Evolutionary conservation across 2,797 vertebrate species (phyloP).

Genomic region (Aldrovandia affinis): DNA sequence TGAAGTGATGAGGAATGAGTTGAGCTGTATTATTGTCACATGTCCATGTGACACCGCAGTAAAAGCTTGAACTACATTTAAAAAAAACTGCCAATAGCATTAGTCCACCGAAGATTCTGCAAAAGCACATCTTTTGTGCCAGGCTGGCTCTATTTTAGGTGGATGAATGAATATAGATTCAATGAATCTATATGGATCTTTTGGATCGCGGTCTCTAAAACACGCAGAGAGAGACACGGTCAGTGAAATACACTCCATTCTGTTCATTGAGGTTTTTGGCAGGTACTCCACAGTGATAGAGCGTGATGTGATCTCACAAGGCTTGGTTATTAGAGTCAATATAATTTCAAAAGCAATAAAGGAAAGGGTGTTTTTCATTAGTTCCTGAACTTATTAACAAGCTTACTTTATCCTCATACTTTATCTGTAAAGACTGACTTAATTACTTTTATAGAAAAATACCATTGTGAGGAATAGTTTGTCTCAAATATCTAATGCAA

Average conservation of each 20-base stretch:
- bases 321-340: constrained; percentile 71
- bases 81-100: too few relatives aligned
- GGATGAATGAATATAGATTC: too few relatives aligned
- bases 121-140: too few relatives aligned
- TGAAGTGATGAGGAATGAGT: constrained; percentile 1
- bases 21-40: background rate
- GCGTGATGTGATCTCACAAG: constrained; percentile 62
- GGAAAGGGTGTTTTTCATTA: constrained; percentile 68
- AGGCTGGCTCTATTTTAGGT: too few relatives aligned
- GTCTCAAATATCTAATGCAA: constrained; percentile 65
- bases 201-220: too few relatives aligned
- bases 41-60: background rate
- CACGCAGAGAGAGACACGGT: background rate
- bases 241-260: background rate
- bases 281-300: constrained; percentile 53
- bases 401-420: constrained; percentile 75
- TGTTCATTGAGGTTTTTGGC: constrained; percentile 30
- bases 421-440: constrained; percentile 77
- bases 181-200: background rate
- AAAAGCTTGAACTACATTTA: too few relatives aligned
- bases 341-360: constrained; percentile 74
- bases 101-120: too few relatives aligned
- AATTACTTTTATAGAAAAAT: constrained; percentile 69
- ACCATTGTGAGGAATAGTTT: constrained; percentile 51
- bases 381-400: constrained; percentile 73